Base-by-base conservation (phyloP, 2,113 vertebrate genomes). In the Dolichallabes microphthalmus region DNA sequence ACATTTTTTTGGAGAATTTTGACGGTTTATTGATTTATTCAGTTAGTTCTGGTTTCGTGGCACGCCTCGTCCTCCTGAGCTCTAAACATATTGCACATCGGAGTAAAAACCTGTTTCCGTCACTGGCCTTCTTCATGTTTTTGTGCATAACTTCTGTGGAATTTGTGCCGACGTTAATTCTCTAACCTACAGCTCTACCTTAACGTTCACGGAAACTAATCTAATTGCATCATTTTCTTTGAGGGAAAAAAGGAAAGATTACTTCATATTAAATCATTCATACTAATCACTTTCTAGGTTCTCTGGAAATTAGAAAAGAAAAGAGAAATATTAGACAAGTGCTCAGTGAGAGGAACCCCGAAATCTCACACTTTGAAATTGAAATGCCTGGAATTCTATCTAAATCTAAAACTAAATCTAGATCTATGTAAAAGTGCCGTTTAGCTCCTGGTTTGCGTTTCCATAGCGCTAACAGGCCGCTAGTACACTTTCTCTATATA, bases 21-120 rank as follows among this genome's bases (percentile, higher is more conserved):
- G 30, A 35, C 15, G 66, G 0, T 75, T 6, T 53, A 17, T 55
- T 15, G 27, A 8, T 73, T 73, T 22, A 0, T 9, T n/a, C 57
- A 30, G 93, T 91, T 89, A 90, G 45, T 8, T 91, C 90, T 92
- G 91, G 88, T 87, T 86, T 90, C 90, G 30, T 22, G 55, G 9
- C 30, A 14, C 2, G 2, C 76, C 52, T 77, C 74, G 19, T 78
- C 55, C 27, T 60, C 75, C 76, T 35, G 27, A 35, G 52, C 2
- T 53, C 73, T 35, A 92, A 91, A 91, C 90, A 92, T 94, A 94
- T 95, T 94, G 94, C 94, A 94, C 93, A 80, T 90, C 77, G 85
- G 91, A 88, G 88, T 82, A 90, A 93, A 92, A 63, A 91, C 88
- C 88, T 68, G 66, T 91, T 92, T 90, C 85, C 88, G 89, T 90